Percentiles rank a stretch among this genome's conserved stretches.
Conservation (phyloP, 2,888 invertebrate species). For the Halictus quadricinctus region DNA sequence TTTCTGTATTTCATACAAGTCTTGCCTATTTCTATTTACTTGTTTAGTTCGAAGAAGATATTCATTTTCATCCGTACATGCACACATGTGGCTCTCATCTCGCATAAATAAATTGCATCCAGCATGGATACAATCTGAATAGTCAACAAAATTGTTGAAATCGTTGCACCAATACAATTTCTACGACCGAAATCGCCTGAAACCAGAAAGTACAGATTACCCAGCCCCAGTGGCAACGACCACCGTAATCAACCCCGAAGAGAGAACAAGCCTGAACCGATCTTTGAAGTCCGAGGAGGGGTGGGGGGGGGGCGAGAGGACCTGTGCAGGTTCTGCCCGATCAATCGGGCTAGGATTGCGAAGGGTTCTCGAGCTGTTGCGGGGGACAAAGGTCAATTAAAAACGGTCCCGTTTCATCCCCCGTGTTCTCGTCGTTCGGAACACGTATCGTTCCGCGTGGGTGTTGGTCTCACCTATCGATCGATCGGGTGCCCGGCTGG, state of each 20-base stretch:
- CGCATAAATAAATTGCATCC: too few species aligned
- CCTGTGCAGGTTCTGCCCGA: neutral
- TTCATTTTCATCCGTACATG: too few species aligned
- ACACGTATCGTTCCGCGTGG: slow-evolving; percentile 17
- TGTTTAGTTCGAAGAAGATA: too few species aligned
- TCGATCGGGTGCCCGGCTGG: slow-evolving; percentile 34
- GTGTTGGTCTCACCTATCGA: slow-evolving; percentile 33
- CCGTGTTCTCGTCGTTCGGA: neutral
- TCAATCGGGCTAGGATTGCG: neutral
- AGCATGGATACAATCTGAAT: too few species aligned
- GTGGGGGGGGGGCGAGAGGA: neutral
- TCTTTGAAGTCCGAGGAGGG: neutral
- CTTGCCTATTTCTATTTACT: too few species aligned
- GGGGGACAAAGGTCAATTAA: slow-evolving; percentile 15
- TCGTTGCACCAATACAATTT: neutral
- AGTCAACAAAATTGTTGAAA: too few species aligned
- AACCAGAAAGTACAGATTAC: neutral
- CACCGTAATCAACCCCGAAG: neutral
- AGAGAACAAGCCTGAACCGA: neutral
- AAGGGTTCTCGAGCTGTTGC: neutral
- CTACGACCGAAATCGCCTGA: too few species aligned
- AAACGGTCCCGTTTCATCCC: slow-evolving; percentile 10
- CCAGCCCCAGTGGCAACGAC: neutral
- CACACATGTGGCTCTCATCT: too few species aligned
- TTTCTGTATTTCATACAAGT: too few species aligned